Evolutionary conservation across 2,888 invertebrate species (phyloP).

Genomic region (Eretmocerus hayati): DNA sequence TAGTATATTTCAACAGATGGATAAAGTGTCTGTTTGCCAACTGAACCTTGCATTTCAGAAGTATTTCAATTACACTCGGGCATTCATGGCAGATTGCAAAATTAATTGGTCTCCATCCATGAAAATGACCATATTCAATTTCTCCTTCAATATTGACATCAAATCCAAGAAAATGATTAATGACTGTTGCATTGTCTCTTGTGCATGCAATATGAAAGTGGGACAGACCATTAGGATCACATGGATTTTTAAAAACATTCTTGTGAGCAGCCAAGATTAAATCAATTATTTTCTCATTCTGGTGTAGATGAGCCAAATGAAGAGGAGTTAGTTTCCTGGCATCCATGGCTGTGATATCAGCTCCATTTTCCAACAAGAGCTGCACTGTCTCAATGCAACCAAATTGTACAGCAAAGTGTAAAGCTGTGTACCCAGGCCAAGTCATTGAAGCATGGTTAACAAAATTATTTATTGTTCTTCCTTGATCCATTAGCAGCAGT

Average conservation of each 20-base stretch:
- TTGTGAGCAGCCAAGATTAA: not conserved
- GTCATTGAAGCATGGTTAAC: too few species aligned
- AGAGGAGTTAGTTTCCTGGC: not conserved
- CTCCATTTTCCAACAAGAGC: not conserved
- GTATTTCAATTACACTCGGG: not conserved
- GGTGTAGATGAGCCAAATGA: not conserved
- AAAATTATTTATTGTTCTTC: too few species aligned
- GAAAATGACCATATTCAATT: not conserved
- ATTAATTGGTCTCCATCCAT: not conserved
- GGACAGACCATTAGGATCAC: too few species aligned
- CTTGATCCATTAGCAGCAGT: too few species aligned
- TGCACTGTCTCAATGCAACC: not conserved
- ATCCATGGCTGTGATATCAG: not conserved
- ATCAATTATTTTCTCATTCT: not conserved
- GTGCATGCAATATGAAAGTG: constrained; percentile 6
- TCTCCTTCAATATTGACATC: not conserved
- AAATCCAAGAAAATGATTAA: constrained; percentile 1
- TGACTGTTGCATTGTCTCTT: not conserved
- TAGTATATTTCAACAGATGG: too few species aligned
- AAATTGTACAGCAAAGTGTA: constrained; percentile 12
- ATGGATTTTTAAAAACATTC: not conserved
- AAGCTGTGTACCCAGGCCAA: constrained; percentile 7
- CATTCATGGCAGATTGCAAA: not conserved
- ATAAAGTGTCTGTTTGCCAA: not conserved
- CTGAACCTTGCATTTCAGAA: not conserved